Evolutionary conservation across 30 jellyfish, hydroid and myxozoan genomes (phyloP), one percentile per base, ranked within the genome.

Genomic region (Catostylus mosaicus): DNA sequence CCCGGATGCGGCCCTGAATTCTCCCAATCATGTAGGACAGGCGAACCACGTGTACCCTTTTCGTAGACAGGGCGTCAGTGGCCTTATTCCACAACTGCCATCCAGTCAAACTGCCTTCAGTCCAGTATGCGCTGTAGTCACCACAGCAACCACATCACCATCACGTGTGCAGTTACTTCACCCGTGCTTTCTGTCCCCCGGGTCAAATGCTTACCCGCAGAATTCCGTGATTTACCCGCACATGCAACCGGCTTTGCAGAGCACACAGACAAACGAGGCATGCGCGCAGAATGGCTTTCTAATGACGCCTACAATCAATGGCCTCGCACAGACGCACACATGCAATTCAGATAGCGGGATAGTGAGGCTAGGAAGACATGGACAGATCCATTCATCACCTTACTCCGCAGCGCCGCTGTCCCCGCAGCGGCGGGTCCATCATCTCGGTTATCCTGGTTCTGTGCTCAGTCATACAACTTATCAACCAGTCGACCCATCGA

Each of bases 111-210:
- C 95, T 5, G 95, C 95, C 20, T 90, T 90, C 68, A 90, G 96
- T 69, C 97, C 97, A 18, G 93, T 84, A 6, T 75, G 95, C 52
- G 93, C 97, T 24, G 93, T 90, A 9, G 96, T 83, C 29, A 68
- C 97, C 10, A 51, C 97, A 7, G 88, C 92, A 6, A 69, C 87
- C 23, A 80, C 92, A 26, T 68, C 96, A 18, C 85, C 91, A 19
- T 75, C 92, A 0, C 78, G 88, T 11, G 92, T 92, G 29, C 98
- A 80, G 65, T 74, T 90, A 61, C 79, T 90, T 36, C 97, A 88
- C 46, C 95, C 98, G 0, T 92, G 95, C 60, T 92, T 79, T 60
- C 75, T 92, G 37, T 86, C 98, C 20, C 89, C 97, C 1, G 88
- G 81, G 10, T 52, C 96, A 0, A 75, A 69, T 46, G 26, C 96